phyloP scores from a whole-genome alignment of 2,888 invertebrate genomes.

The Dicranocentrus wangi region DNA sequence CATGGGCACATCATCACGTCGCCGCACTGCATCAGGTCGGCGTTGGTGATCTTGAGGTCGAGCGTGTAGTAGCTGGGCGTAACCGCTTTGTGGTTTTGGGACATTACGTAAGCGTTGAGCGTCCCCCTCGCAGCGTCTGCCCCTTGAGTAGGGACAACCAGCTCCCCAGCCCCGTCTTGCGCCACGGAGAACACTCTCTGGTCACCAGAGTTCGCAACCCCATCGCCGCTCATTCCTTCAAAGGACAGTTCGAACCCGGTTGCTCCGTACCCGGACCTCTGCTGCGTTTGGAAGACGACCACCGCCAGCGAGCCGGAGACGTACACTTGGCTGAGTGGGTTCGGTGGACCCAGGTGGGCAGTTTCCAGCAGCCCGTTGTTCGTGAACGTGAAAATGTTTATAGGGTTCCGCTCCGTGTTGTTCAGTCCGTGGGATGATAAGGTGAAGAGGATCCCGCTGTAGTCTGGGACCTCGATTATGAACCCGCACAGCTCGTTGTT shows the following conservation, averaged over 20 bases:
- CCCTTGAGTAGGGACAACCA: slow-evolving; percentile 4
- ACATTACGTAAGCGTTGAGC: not conserved
- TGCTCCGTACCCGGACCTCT: not conserved
- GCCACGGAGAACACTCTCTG: slow-evolving; percentile 1
- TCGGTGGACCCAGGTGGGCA: slow-evolving; percentile 20
- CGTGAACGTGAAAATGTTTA: slow-evolving; percentile 21
- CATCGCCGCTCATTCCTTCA: not conserved
- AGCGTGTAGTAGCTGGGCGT: not conserved
- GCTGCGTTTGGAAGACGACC: slow-evolving; percentile 21
- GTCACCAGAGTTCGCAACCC: not conserved
- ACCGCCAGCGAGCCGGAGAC: slow-evolving; percentile 10
- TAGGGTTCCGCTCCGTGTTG: not conserved
- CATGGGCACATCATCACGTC: not conserved
- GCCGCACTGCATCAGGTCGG: not conserved
- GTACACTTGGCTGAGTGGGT: slow-evolving; percentile 9
- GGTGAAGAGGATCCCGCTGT: slow-evolving; percentile 35
- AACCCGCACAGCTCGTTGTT: slow-evolving; percentile 34
- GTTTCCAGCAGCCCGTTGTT: not conserved
- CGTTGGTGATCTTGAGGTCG: not conserved
- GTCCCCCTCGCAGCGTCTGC: too few relatives aligned
- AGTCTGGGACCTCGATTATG: slow-evolving; percentile 17
- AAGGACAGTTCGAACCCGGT: slow-evolving; percentile 11
- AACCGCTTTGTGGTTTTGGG: not conserved
- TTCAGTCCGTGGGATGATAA: slow-evolving; percentile 24
- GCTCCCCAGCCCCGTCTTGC: slow-evolving; percentile 2